Percentiles rank a stretch among this genome's conserved stretches.
Conservation (phyloP, 1,140 invertebrate species). For the Anastrepha ludens region DNA sequence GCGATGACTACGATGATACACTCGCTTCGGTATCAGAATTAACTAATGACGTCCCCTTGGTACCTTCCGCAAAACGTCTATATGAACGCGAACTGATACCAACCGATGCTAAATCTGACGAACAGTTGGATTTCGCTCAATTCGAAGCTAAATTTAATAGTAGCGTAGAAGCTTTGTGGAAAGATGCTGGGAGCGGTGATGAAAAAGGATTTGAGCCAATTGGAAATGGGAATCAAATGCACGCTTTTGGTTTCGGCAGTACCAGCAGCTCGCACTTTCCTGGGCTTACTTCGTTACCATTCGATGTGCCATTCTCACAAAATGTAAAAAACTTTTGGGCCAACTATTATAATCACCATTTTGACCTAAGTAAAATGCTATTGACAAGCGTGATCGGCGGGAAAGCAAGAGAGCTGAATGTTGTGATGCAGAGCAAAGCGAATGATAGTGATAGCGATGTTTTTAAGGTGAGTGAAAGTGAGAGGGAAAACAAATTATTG, state of each 20-base stretch:
- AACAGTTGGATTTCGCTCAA: constrained; percentile 78
- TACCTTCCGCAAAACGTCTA: constrained; percentile 48
- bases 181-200: constrained; percentile 70
- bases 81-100: constrained; percentile 53
- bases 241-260: neutral
- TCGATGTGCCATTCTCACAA: constrained; percentile 53
- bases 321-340: constrained; percentile 60
- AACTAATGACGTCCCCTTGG: constrained; percentile 25
- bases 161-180: constrained; percentile 81
- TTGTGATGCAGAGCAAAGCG: constrained; percentile 40
- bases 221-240: neutral
- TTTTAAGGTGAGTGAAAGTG: neutral
- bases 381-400: constrained; percentile 28
- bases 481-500: too few relatives aligned
- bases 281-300: constrained; percentile 47
- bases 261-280: constrained; percentile 33
- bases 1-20: constrained; percentile 55
- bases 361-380: constrained; percentile 42
- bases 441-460: constrained; percentile 37
- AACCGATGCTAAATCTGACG: constrained; percentile 59
- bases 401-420: constrained; percentile 15
- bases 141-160: constrained; percentile 81
- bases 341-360: constrained; percentile 59
- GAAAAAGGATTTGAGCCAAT: neutral
- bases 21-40: constrained; percentile 49